Base-by-base conservation (phyloP, 1,140 invertebrate species). In the Schlechtendalia chinensis region DNA sequence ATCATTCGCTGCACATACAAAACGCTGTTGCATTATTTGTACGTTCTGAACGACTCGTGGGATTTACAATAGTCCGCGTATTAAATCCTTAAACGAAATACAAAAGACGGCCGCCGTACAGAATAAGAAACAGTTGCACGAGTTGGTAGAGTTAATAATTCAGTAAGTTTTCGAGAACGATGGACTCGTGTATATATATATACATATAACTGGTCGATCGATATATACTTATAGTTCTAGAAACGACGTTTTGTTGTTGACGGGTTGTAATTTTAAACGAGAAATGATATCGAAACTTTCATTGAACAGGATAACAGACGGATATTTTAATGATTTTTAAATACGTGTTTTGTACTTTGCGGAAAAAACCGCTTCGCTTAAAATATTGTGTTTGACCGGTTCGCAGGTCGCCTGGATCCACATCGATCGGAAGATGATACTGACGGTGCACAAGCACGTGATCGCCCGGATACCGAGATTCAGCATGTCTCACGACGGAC, bases 391-490 rank as follows among this genome's bases (percentile, higher is more conserved):
- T 39, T 39, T 8, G 32, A 39, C 8, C 11, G 12, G 4, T 29
- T 27, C 19, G 8, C 69, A 96, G 95, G 94, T 96, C 81, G 94
- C 94, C 53, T 97, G 94, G 94, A 93, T 96, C 74, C 94, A 97
- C 86, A 94, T 96, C 83, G 94, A 96, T 85, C 89, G 94, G n/a
- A 93, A 96, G 87, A 95, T 96, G 94, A 93, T 96, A 83, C 87
- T 97, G 53, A 94, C 94, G 19, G 94, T 96, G 84, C 94, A 96
- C 86, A 91, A 93, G 58, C 93, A 96, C 85, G 93, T 97, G 50
- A 94, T 97, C 81, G 93, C 94, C 1, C 89, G 93, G 74, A 91
- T 96, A 85, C 91, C 93, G 11, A 88, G 94, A 80, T 96, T 96
- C 86, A 92, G 92, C 83, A 93, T 96, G n/a, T 94, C 93, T 1